Base-by-base conservation (phyloP, 2,797 vertebrate species). In the Bovichtus diacanthus region DNA sequence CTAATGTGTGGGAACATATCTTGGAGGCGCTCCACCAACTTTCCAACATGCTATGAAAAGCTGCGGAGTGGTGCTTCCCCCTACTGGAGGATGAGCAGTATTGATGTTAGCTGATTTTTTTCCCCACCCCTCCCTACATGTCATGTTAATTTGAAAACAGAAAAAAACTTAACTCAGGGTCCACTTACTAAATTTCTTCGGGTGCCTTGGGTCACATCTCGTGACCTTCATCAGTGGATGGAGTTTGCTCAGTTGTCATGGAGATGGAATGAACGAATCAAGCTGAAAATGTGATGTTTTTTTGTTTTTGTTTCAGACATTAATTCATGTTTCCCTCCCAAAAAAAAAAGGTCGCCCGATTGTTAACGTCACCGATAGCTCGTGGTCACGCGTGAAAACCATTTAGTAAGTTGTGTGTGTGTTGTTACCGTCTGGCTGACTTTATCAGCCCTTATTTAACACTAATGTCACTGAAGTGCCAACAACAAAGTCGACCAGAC, bases 11-110 rank as follows among this genome's bases (percentile, higher is more conserved):
- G n/a, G n/a, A n/a, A n/a, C n/a, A n/a, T n/a, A n/a, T n/a, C n/a
- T n/a, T n/a, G 56, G 43, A 68, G 11, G n/a, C 15, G 56, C 19
- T 49, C 8, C 46, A 16, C 11, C 10, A 36, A 21, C 7, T 36
- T 18, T 3, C 5, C 31, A 43, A 1, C 21, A 38, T 7, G 46
- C 3, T n/a, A 9, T 5, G 39, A 63, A 62, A 7, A 67, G 62
- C 29, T 63, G 78, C 84, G 83, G 72, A 81, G 80, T 13, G 76
- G 83, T 92, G 83, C 83, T 86, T 74, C 88, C 82, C 87, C 70
- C 91, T 88, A 81, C 44, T 80, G 90, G 83, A 64, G 8, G 13
- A 13, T 2, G 10, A 10, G 21, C 11, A 3, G 47, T n/a, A 74
- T 39, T 76, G 66, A 47, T 5, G 8, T 36, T 54, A 23, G 27